These are phyloP conservation scores for Steatocranus sp. DNA, from an alignment of 2,797 vertebrate genomes.

Conservation along the genomic window DNA sequence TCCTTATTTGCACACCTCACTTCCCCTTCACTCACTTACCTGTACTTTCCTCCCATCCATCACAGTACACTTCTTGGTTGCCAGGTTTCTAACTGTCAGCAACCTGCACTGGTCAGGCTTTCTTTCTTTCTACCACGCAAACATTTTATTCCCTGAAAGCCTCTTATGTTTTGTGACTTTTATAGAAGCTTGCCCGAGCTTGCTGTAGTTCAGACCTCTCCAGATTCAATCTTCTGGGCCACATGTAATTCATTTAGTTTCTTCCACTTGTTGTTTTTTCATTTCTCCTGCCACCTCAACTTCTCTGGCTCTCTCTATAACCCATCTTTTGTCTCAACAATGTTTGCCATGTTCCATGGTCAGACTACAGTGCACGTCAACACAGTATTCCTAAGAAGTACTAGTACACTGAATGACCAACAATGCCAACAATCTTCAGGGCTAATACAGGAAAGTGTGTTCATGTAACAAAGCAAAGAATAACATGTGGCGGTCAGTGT, in stretches of 20 bases:
- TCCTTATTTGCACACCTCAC: constrained; percentile 53
- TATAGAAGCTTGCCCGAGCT: neutral
- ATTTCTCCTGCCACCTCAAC: neutral
- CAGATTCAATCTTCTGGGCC: neutral
- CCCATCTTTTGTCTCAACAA: neutral
- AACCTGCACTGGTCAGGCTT: neutral
- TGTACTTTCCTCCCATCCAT: constrained; percentile 29
- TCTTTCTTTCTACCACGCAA: neutral
- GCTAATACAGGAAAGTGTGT: neutral
- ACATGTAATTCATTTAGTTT: neutral
- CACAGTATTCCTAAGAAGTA: neutral
- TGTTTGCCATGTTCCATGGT: neutral
- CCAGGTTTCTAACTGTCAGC: constrained; percentile 18
- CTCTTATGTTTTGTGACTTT: neutral
- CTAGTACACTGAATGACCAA: neutral
- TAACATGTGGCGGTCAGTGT: neutral
- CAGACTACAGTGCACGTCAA: neutral
- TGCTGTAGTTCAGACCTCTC: neutral
- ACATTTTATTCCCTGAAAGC: neutral
- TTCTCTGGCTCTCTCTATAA: neutral
- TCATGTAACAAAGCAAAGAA: neutral
- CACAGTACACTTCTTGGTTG: constrained; percentile 24
- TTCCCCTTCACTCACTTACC: constrained; percentile 31
- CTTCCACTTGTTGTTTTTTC: neutral
- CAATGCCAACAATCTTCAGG: neutral